Conservation (phyloP, 2,797 vertebrate species). For the Nannoperca obscura region DNA sequence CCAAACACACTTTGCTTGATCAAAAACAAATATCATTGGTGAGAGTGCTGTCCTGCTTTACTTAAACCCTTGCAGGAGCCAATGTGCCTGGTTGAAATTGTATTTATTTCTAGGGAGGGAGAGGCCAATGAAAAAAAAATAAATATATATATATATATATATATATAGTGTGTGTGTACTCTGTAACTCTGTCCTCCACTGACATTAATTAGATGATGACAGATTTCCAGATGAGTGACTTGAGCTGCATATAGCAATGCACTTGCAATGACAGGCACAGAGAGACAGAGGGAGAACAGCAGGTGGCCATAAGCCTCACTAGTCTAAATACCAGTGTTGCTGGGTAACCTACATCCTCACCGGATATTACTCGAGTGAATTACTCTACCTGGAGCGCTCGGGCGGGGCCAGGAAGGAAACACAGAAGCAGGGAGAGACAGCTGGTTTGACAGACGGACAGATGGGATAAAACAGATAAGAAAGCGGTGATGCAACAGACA, state of each 20-base stretch:
- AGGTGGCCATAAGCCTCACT: conserved; percentile 62
- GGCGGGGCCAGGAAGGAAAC: not conserved
- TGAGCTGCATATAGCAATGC: conserved; percentile 36
- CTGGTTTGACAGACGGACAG: conserved; percentile 24
- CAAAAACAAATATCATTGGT: conserved; percentile 52
- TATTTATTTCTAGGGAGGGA: conserved; percentile 31
- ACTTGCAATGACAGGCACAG: conserved; percentile 31
- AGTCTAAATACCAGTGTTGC: conserved; percentile 61
- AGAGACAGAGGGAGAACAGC: conserved; percentile 41
- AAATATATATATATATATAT: too few relatives aligned
- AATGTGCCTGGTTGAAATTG: conserved; percentile 15
- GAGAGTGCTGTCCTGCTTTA: conserved; percentile 46
- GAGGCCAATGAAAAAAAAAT: too few relatives aligned
- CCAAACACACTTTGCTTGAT: conserved; percentile 57
- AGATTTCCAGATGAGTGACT: conserved; percentile 39
- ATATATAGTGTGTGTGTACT: not conserved
- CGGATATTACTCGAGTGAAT: conserved; percentile 33
- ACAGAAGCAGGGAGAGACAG: conserved; percentile 10
- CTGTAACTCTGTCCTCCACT: not conserved
- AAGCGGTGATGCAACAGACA: conserved; percentile 32
- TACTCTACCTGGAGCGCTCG: conserved; percentile 40
- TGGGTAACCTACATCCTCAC: conserved; percentile 63
- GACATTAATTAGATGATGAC: conserved; percentile 54
- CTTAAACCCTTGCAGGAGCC: conserved; percentile 27
- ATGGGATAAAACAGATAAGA: conserved; percentile 33